Conservation (phyloP, 2,888 invertebrate genomes). For the Callimorpha dominula region DNA sequence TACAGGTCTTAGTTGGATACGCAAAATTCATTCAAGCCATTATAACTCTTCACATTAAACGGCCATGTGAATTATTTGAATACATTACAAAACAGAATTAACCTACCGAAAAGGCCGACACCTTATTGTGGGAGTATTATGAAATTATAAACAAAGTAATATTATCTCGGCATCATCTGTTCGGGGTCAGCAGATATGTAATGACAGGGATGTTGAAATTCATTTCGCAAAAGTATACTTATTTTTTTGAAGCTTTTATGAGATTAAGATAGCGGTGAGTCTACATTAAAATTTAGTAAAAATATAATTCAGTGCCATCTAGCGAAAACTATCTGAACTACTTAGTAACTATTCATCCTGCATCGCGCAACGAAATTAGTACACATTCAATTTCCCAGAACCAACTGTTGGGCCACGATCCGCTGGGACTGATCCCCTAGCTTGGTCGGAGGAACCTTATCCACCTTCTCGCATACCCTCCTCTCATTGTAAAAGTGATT, state of each 20-base stretch:
- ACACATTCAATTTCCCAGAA: not conserved
- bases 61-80: slow-evolving; percentile 14
- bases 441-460: too few species aligned
- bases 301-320: not conserved
- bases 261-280: not conserved
- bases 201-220: slow-evolving; percentile 8
- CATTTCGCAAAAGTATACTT: not conserved
- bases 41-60: not conserved
- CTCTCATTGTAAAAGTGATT: too few species aligned
- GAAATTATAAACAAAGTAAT: slow-evolving; percentile 43
- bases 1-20: too few species aligned
- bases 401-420: too few species aligned
- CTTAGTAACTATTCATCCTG: too few species aligned
- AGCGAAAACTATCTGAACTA: not conserved
- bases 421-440: too few species aligned
- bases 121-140: slow-evolving; percentile 38
- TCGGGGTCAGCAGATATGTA: slow-evolving; percentile 16
- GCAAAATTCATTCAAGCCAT: not conserved
- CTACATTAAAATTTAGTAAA: not conserved
- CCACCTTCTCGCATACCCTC: too few species aligned
- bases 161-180: slow-evolving; percentile 31
- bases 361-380: not conserved
- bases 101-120: slow-evolving; percentile 22
- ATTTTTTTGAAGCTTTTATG: not conserved
- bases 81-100: slow-evolving; percentile 34